These are phyloP conservation scores for Melanotaenia boesemani DNA, from an alignment of 2,797 vertebrate genomes.

Conservation along the genomic window DNA sequence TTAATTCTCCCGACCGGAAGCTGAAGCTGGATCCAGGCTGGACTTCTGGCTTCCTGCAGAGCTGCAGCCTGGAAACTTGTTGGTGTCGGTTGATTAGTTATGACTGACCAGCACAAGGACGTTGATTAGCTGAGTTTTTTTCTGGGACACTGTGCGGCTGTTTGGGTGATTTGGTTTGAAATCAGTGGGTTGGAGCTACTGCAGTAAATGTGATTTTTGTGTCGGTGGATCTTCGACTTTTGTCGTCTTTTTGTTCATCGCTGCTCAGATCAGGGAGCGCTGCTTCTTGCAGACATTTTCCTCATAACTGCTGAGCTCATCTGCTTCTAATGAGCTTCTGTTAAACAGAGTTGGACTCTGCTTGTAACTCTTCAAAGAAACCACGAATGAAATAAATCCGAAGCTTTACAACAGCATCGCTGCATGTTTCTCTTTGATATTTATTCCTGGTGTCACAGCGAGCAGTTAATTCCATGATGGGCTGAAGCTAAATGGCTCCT, in stretches of 20 bases:
- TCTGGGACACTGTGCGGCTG: too few relatives aligned
- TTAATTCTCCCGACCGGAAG: too few relatives aligned
- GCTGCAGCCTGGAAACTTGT: too few relatives aligned
- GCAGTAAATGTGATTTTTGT: too few relatives aligned
- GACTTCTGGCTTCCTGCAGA: too few relatives aligned
- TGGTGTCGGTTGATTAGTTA: too few relatives aligned
- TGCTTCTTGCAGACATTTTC: background rate
- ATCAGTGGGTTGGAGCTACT: too few relatives aligned
- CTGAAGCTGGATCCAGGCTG: too few relatives aligned
- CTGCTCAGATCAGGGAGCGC: background rate
- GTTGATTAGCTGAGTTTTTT: too few relatives aligned
- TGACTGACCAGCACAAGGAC: too few relatives aligned
- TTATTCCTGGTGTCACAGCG: background rate
- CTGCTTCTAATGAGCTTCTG: background rate
- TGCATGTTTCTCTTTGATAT: background rate
- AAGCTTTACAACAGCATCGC: background rate
- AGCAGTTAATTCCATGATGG: background rate
- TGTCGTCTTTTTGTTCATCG: background rate
- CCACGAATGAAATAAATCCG: background rate
- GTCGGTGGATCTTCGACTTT: background rate
- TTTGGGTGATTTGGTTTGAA: too few relatives aligned
- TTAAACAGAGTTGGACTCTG: background rate
- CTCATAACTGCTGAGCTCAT: background rate
- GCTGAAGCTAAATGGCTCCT: background rate
- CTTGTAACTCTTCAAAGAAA: constrained; percentile 12